Conservation (phyloP, 2,113 vertebrate species). For the Strix aluco region DNA sequence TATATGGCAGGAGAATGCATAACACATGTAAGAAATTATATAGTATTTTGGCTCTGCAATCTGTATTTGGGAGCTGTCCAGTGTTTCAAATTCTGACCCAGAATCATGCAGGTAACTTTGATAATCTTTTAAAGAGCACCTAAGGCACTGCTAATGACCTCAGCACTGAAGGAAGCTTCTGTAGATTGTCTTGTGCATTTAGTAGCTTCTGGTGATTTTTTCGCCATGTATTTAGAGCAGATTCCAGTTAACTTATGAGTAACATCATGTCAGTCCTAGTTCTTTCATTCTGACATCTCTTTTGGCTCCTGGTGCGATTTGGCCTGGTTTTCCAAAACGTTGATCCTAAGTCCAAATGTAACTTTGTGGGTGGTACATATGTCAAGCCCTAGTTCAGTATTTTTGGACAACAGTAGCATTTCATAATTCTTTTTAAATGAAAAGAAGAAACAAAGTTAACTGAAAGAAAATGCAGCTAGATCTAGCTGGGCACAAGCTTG, state of each 20-base stretch:
- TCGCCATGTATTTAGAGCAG: not conserved
- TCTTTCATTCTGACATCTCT: constrained; percentile 60
- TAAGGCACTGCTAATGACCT: not conserved
- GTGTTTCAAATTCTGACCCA: constrained; percentile 9
- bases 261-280: constrained; percentile 52
- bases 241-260: constrained; percentile 47
- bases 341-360: constrained; percentile 62
- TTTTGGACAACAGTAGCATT: constrained; percentile 53
- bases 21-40: not conserved
- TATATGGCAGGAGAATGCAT: not conserved
- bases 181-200: not conserved
- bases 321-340: constrained; percentile 31
- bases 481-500: not conserved
- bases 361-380: constrained; percentile 58
- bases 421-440: constrained; percentile 43
- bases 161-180: not conserved
- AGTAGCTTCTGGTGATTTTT: constrained; percentile 4
- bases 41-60: not conserved
- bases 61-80: not conserved
- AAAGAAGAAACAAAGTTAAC: not conserved
- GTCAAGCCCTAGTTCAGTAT: constrained; percentile 42
- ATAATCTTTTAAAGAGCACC: not conserved
- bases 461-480: constrained; percentile 13
- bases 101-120: not conserved
- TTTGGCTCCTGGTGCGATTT: constrained; percentile 43